phyloP scores from a whole-genome alignment of 2,113 vertebrate genomes.

The Dunckerocampus dactyliophorus region DNA sequence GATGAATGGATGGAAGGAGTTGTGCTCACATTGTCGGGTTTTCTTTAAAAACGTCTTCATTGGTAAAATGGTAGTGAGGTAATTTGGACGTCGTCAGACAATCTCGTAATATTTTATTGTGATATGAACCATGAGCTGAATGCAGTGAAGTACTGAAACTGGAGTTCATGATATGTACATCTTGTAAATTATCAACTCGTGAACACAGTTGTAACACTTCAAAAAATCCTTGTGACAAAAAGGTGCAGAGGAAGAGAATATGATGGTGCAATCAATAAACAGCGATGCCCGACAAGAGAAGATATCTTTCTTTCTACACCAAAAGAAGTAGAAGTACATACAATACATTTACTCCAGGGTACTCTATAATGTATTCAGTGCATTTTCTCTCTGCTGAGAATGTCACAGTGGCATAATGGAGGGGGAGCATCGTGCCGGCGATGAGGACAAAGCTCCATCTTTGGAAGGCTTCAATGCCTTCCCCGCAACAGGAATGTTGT shows the following conservation, averaged over 20 bases:
- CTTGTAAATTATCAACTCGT: not conserved
- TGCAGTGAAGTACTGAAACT: not conserved
- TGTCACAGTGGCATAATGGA: conserved; percentile 10
- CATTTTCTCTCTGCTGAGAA: conserved; percentile 7
- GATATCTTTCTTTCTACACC: not conserved
- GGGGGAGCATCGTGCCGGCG: not conserved
- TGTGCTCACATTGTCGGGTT: no score
- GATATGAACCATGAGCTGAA: no score
- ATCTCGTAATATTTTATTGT: no score
- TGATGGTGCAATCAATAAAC: conserved; percentile 1
- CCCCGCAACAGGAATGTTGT: conserved; percentile 1
- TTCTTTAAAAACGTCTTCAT: no score
- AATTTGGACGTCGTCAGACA: no score
- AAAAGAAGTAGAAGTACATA: not conserved
- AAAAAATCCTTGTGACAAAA: not conserved
- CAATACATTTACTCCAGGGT: conserved; percentile 6
- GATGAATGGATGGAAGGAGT: no score
- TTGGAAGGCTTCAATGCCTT: conserved; percentile 1
- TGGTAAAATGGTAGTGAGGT: no score
- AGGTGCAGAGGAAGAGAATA: not conserved
- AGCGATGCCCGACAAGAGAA: not conserved
- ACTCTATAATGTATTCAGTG: not conserved
- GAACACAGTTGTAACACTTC: not conserved
- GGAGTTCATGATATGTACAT: not conserved
- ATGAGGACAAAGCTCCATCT: conserved; percentile 11